Evolutionary conservation across 2,113 vertebrate genomes (phyloP), one percentile per base, ranked within the genome.

Genomic region (Zosterops japonicus): DNA sequence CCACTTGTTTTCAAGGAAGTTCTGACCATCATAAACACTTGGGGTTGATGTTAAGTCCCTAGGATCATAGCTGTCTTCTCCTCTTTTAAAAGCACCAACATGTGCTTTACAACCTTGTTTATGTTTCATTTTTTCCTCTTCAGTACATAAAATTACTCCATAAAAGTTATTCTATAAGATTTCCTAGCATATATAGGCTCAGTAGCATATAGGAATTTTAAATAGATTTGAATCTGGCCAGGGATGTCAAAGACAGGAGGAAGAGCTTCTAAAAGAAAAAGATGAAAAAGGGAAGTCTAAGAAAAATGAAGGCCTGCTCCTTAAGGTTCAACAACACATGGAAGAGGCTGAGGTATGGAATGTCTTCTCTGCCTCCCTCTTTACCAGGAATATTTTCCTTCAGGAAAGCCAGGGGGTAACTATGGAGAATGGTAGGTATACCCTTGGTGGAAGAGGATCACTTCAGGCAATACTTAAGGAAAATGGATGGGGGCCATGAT

Each of bases 141-240:
- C 23, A 49, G 59, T 91, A 93, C 49, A 86, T 63, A 91, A 80
- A 95, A 96, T 72, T 92, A 83, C 74, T 93, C 49, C 23, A 21
- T 52, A 31, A 42, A 94, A 96, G 28, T 59, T 3, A 67, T 63
- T 87, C 59, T 28, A 6, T 31, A 89, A 53, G 78, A 83, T 76
- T 80, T 47, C 7, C 53, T 57, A 78, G 19, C 57, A 76, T 75
- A 83, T 80, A 59, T 5, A 8, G 31, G 57, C 69, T 90, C 64
- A 20, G 35, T 47, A 72, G 8, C 16, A 89, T 15, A n/a, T 4
- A 41, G 18, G 10, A 35, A 60, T 65, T 87, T 41, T 23, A 77
- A 61, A 64, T 33, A 29, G 33, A 90, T 56, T 59, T 72, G 3
- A 55, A 63, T 59, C 20, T 72, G 35, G 5, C 44, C 44, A 55